Percentiles rank a stretch among this genome's conserved stretches.
Evolutionary conservation across 2,113 vertebrate genomes (phyloP).

Genomic region (Callospermophilus lateralis): DNA sequence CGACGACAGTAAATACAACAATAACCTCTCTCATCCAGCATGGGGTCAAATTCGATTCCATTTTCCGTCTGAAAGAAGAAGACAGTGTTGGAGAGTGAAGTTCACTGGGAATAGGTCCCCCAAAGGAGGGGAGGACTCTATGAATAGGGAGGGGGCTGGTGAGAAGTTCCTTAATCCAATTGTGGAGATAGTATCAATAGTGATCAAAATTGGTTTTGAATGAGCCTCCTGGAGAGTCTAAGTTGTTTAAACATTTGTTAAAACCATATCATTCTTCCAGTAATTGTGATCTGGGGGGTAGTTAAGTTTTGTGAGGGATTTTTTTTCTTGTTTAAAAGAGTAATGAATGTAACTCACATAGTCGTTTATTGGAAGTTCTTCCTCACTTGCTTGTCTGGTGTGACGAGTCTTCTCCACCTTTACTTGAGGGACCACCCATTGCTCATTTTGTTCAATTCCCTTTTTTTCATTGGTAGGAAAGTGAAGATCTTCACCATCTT

Average conservation of each 20-base stretch:
- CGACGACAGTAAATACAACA: constrained; percentile 96
- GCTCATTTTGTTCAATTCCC: constrained; percentile 69
- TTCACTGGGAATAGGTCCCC: constrained; percentile 3
- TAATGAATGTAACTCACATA: constrained; percentile 86
- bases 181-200: not conserved
- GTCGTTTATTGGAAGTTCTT: constrained; percentile 90
- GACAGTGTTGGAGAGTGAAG: constrained; percentile 14
- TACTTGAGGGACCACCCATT: constrained; percentile 37
- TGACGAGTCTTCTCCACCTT: constrained; percentile 80
- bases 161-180: constrained; percentile 23
- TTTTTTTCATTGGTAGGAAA: constrained; percentile 75
- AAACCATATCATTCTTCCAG: constrained; percentile 34
- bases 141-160: not conserved
- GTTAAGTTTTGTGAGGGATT: not conserved
- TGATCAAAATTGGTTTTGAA: constrained; percentile 15
- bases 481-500: constrained; percentile 82
- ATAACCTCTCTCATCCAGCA: constrained; percentile 94
- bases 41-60: constrained; percentile 94
- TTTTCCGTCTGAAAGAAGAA: constrained; percentile 91
- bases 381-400: constrained; percentile 87
- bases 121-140: not conserved
- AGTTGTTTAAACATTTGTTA: constrained; percentile 54
- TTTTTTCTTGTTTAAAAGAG: not conserved
- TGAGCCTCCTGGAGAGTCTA: not conserved
- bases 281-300: not conserved